A percentile compares a stretch with the other conserved stretches of the same genome.
Evolutionary conservation across 1,140 invertebrate genomes (phyloP).

Genomic region (Contarinia nasturtii): DNA sequence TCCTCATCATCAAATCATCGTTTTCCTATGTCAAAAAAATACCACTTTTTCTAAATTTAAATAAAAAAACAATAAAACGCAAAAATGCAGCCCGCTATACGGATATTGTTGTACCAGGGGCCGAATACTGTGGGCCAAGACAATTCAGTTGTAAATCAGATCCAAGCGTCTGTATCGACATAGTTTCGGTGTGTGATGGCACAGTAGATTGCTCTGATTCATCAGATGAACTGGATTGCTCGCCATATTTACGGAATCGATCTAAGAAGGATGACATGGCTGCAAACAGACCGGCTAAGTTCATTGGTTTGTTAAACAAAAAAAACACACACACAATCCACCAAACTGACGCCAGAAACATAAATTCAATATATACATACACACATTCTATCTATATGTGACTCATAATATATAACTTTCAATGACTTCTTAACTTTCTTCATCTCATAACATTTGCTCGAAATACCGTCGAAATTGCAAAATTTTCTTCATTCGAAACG

Average conservation of each 20-base stretch:
- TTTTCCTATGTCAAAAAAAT: not conserved
- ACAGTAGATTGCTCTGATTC: constrained; percentile 45
- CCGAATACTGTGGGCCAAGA: constrained; percentile 16
- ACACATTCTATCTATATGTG: too few species aligned
- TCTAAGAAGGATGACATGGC: constrained; percentile 8
- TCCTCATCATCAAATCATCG: not conserved
- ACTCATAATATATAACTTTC: too few species aligned
- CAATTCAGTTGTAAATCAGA: constrained; percentile 23
- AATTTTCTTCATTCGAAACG: not conserved
- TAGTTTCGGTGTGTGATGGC: constrained; percentile 43
- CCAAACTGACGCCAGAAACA: too few species aligned
- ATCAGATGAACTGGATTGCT: constrained; percentile 50
- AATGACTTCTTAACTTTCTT: not conserved
- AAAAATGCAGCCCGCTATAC: not conserved
- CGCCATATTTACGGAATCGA: constrained; percentile 12
- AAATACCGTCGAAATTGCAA: not conserved
- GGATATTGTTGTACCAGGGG: not conserved
- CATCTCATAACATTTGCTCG: not conserved
- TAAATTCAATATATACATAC: too few species aligned
- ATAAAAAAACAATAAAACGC: not conserved
- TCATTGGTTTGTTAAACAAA: constrained; percentile 2
- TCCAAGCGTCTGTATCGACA: constrained; percentile 32
- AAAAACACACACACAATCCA: too few species aligned
- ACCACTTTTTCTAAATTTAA: not conserved
- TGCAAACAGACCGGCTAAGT: not conserved